phyloP scores from a whole-genome alignment of 2,888 invertebrate species.

The Apamea anceps region DNA sequence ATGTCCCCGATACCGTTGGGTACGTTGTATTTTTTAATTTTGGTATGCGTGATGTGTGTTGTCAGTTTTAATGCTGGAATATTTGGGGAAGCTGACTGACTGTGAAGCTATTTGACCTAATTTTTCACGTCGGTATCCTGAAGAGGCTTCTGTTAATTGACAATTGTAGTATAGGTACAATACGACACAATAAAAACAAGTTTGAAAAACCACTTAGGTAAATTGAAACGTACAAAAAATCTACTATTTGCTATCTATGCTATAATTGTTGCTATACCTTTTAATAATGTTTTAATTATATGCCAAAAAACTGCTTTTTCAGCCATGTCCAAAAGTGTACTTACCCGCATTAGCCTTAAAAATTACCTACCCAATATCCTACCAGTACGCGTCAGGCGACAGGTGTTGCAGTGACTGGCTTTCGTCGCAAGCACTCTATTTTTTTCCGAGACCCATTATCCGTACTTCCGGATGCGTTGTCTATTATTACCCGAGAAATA shows the following conservation, averaged over 20 bases:
- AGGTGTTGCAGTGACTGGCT: constrained; percentile 66
- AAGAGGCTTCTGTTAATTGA: background rate
- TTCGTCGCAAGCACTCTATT: constrained; percentile 65
- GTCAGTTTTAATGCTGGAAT: constrained; percentile 8
- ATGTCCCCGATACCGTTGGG: constrained; percentile 18
- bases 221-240: background rate
- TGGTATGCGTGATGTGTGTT: constrained; percentile 8
- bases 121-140: background rate
- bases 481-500: constrained; percentile 68
- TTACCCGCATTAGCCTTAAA: constrained; percentile 18
- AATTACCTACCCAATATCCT: constrained; percentile 33
- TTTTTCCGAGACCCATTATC: constrained; percentile 68
- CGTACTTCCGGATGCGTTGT: constrained; percentile 64
- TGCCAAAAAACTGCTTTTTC: background rate
- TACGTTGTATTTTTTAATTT: constrained; percentile 27
- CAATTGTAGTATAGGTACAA: background rate
- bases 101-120: background rate
- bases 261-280: background rate
- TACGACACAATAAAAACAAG: background rate
- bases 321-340: background rate
- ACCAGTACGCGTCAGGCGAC: constrained; percentile 52
- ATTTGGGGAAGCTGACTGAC: background rate
- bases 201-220: background rate
- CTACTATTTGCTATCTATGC: too few relatives aligned
- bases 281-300: background rate